phyloP scores from a whole-genome alignment of 2,797 vertebrate genomes.

The Caiman crocodilus region DNA sequence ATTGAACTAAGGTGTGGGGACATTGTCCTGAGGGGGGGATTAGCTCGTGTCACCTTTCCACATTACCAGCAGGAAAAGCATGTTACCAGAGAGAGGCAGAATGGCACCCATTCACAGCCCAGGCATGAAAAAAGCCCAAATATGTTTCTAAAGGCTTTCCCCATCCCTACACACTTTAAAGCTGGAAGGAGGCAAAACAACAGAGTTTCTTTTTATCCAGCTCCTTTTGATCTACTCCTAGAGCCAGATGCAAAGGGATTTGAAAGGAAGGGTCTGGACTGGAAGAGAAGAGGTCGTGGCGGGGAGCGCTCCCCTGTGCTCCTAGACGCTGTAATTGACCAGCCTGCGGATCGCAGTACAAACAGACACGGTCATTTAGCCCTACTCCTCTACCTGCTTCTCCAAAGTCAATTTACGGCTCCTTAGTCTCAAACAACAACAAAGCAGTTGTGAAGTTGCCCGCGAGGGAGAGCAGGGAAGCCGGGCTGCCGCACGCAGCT shows the following conservation, averaged over 20 bases:
- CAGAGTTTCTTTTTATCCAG: neutral
- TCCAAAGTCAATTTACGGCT: rapidly evolving
- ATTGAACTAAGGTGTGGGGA: rapidly evolving
- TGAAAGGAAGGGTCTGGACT: neutral
- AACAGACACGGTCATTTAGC: rapidly evolving
- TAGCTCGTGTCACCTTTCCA: neutral
- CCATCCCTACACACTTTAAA: neutral
- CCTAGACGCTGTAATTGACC: rapidly evolving
- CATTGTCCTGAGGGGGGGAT: neutral
- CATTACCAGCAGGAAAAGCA: neutral
- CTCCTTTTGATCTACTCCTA: neutral
- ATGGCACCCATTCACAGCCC: neutral
- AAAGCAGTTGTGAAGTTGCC: neutral
- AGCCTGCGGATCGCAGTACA: neutral
- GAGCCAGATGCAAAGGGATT: rapidly evolving
- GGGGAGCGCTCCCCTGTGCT: rapidly evolving
- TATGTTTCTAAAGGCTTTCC: neutral
- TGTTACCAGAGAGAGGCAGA: neutral
- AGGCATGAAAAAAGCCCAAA: neutral
- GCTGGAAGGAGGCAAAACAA: rapidly evolving
- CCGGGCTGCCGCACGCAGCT: neutral
- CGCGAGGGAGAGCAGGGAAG: neutral
- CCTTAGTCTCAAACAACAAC: rapidly evolving
- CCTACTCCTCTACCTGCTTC: rapidly evolving
- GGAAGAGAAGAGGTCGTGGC: rapidly evolving